Evolutionary conservation across 2,797 vertebrate genomes (phyloP).

Genomic region (Gobio occitaniae): DNA sequence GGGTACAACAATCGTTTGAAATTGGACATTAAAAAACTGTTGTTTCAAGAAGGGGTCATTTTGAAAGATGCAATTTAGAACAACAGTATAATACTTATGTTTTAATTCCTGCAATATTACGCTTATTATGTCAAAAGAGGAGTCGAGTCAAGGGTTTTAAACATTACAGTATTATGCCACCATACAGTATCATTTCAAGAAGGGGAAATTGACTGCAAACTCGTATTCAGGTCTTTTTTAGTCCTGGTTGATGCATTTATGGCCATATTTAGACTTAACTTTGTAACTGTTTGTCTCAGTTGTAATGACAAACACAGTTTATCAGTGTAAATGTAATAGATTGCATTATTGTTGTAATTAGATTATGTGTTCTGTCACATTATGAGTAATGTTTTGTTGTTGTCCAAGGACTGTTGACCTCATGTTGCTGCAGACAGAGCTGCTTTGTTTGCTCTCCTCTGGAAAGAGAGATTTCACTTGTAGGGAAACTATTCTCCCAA

Average conservation of each 20-base stretch:
- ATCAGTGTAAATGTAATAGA: neutral
- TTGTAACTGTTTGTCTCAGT: neutral
- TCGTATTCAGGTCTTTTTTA: neutral
- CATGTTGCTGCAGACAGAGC: neutral
- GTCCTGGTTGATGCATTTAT: neutral
- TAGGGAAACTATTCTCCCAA: conserved; percentile 46
- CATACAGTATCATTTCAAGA: neutral
- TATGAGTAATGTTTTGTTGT: neutral
- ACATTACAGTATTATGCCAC: neutral
- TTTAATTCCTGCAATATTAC: neutral
- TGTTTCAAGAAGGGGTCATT: neutral
- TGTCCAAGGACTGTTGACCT: conserved; percentile 20
- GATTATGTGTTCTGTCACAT: neutral
- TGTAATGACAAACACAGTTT: neutral
- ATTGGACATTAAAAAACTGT: neutral
- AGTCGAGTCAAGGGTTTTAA: neutral
- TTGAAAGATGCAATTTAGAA: neutral
- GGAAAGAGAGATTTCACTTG: conserved; percentile 25
- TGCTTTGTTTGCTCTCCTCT: conserved; percentile 2
- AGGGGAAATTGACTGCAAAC: neutral
- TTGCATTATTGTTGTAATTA: conserved; percentile 8
- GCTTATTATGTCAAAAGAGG: neutral
- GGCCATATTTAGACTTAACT: neutral
- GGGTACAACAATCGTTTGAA: neutral
- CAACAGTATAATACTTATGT: neutral